Base-by-base conservation (phyloP, 2,797 vertebrate genomes). In the Onychomys arenicola region DNA sequence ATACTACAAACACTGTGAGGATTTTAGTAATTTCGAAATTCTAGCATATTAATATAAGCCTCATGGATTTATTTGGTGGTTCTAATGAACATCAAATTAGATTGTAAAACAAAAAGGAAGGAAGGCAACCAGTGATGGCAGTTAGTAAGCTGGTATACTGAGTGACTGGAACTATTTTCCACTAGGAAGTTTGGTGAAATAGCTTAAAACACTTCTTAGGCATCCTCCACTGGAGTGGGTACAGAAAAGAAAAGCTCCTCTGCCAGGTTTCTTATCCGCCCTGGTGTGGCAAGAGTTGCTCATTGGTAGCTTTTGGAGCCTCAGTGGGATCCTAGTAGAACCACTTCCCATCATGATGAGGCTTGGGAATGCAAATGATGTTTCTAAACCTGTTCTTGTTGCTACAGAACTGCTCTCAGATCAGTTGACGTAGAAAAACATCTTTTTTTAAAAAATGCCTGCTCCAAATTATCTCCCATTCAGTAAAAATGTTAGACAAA, bases 251-350 rank as follows among this genome's bases (percentile, higher is more conserved):
- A 63, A 34, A 32, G 37, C 3, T 61, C 7, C 40, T 29, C 6
- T 49, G 5, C 0, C 13, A 4, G 37, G 23, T 71, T 73, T 75
- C 6, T 73, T 57, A 43, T 37, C 27, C n/a, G 6, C 37, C 21
- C 2, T 52, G 9, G 0, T 6, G 6, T 6, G 65, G 25, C 21
- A 14, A 11, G 9, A 0, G 0, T 55, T 11, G 40, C 73, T 86
- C 81, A 40, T 73, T 82, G 13, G 4, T 55, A 40, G 11, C 8
- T 65, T 88, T 81, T 49, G 43, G 8, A 4, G 57, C 34, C 6
- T 7, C 2, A 0, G 17, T 16, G 4, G 61, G 63, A 89, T 6
- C 67, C 77, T 46, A 52, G 23, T 19, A 77, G 57, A 69, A 6
- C 8, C 0, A 13, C 2, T 78, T 94, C 63, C 21, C 25, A 17